These are phyloP conservation scores for Parauchenoglanis ngamensis DNA, from an alignment of 2,797 vertebrate species.

Conservation along the genomic window DNA sequence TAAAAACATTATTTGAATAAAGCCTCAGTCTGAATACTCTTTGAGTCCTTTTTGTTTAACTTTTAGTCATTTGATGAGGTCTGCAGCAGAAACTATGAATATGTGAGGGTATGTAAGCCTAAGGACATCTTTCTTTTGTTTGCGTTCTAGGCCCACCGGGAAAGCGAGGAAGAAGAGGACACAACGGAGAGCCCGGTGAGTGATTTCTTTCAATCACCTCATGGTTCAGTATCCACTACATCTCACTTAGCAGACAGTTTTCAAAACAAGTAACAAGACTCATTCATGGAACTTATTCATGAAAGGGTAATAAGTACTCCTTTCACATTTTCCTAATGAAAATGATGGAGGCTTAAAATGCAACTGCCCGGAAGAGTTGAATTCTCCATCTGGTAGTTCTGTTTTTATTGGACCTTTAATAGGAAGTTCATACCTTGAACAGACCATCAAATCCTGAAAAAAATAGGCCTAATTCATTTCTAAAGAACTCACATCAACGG, in stretches of 20 bases:
- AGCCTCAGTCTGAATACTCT: conserved; percentile 40
- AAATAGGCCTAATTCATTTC: conserved; percentile 32
- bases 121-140: conserved; percentile 50
- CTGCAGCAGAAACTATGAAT: conserved; percentile 4
- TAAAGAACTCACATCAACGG: conserved; percentile 52
- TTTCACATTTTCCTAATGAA: conserved; percentile 45
- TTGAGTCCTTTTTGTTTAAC: conserved; percentile 32
- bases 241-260: conserved; percentile 20
- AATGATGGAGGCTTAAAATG: conserved; percentile 33
- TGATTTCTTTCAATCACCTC: conserved; percentile 49
- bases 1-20: conserved; percentile 54
- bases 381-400: conserved; percentile 40
- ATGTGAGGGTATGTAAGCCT: conserved; percentile 25
- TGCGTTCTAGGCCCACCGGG: conserved; percentile 90
- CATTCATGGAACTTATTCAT: conserved; percentile 26
- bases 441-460: conserved; percentile 57
- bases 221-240: conserved; percentile 13
- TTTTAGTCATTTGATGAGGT: conserved; percentile 29
- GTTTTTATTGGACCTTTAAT: conserved; percentile 52
- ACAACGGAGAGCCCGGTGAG: conserved; percentile 94
- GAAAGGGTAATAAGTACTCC: conserved; percentile 36
- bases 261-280: conserved; percentile 14
- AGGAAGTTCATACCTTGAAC: conserved; percentile 49
- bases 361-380: conserved; percentile 41
- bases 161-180: conserved; percentile 94